Conservation (phyloP, 1,140 invertebrate genomes). For the Lasioglossum albipes region DNA sequence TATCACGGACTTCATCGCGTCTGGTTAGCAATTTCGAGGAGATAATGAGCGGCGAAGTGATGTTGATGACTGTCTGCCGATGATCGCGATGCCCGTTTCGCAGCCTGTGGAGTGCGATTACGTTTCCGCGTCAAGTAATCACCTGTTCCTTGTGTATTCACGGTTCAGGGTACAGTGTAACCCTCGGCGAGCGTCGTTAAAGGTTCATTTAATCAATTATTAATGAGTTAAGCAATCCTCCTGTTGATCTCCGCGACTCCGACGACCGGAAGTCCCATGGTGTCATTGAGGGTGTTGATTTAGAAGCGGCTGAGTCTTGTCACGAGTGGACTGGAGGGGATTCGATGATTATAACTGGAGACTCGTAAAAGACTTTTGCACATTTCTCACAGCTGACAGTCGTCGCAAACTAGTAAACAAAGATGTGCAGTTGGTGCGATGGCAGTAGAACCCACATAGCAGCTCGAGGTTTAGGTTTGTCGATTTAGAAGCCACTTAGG, state of each 20-base stretch:
- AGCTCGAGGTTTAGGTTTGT: not conserved
- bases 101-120: not conserved
- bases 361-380: no score
- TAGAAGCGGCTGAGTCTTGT: no score
- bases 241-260: no score
- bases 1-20: constrained; percentile 19
- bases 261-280: no score
- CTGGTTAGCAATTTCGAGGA: constrained; percentile 7
- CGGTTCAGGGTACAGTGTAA: no score
- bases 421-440: no score
- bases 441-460: not conserved
- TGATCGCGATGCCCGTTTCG: not conserved
- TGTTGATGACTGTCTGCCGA: not conserved
- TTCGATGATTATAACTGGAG: no score
- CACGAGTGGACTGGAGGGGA: no score
- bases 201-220: not conserved
- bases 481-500: not conserved
- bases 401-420: no score
- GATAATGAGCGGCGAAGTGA: constrained; percentile 9
- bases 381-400: no score
- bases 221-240: not conserved
- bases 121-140: not conserved
- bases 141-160: not conserved
- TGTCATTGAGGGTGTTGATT: no score
- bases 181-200: not conserved